Evolutionary conservation across 2,113 vertebrate species (phyloP).

Genomic region (Rostratula benghalensis): DNA sequence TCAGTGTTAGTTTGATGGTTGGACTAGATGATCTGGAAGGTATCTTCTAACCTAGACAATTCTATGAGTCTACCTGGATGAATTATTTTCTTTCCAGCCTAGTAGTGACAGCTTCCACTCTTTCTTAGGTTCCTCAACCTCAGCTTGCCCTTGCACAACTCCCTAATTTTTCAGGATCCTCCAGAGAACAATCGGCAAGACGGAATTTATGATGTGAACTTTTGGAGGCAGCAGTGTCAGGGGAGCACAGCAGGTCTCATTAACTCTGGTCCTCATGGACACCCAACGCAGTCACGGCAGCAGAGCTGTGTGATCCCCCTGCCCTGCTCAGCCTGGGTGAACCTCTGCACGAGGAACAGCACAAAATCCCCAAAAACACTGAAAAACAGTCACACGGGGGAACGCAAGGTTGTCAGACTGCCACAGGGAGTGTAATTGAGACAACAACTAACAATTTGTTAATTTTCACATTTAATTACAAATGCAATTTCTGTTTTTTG

Average conservation of each 20-base stretch:
- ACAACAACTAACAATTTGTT: neutral
- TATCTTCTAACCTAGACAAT: too few species aligned
- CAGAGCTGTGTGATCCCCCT: neutral
- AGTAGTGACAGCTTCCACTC: neutral
- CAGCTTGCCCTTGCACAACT: neutral
- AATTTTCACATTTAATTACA: neutral
- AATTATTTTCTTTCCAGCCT: neutral
- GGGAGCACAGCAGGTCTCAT: rapidly evolving
- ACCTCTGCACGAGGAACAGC: neutral
- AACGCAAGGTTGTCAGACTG: neutral
- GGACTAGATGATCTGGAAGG: too few species aligned
- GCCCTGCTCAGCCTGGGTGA: neutral
- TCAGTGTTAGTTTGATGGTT: too few species aligned
- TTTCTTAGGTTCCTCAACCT: neutral
- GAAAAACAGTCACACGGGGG: rapidly evolving
- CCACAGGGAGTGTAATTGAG: neutral
- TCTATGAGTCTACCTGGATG: neutral
- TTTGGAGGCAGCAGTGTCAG: neutral
- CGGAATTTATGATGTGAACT: neutral
- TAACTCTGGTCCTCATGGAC: neutral
- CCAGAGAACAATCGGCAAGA: neutral
- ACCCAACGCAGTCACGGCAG: neutral
- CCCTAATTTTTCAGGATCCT: neutral
- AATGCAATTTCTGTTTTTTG: neutral
- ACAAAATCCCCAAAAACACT: neutral